These are phyloP conservation scores for Plecotus auritus DNA, from an alignment of 2,113 vertebrate genomes.

Conservation along the genomic window DNA sequence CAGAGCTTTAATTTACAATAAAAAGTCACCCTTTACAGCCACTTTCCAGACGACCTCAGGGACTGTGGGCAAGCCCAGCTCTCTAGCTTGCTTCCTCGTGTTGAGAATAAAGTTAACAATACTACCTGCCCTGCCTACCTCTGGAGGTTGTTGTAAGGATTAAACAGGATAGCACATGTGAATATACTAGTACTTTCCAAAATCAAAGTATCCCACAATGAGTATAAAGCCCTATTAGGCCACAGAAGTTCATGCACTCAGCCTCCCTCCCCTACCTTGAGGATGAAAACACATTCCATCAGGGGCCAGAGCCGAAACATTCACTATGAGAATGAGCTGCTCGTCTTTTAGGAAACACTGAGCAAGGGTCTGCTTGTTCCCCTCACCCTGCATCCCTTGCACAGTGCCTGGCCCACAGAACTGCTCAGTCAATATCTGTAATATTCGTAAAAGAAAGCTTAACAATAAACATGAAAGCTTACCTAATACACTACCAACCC, in stretches of 20 bases:
- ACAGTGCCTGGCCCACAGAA: background rate
- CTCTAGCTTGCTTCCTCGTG: background rate
- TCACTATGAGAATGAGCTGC: background rate
- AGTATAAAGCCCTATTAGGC: background rate
- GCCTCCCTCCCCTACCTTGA: background rate
- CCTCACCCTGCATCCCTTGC: background rate
- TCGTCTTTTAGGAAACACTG: background rate
- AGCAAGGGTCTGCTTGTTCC: background rate
- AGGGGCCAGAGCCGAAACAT: background rate
- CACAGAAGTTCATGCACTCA: background rate
- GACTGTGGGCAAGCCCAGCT: background rate
- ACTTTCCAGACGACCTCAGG: background rate
- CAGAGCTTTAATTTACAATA: background rate
- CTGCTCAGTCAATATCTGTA: background rate
- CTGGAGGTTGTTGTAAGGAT: background rate
- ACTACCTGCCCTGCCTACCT: background rate
- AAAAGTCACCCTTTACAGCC: background rate
- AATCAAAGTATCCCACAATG: background rate
- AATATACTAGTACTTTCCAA: background rate
- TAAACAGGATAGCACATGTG: background rate
- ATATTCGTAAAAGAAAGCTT: background rate
- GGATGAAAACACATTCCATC: background rate
- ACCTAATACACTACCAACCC: background rate
- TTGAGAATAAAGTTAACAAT: background rate
- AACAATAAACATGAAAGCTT: background rate